Percentiles rank a stretch among this genome's conserved stretches.
Evolutionary conservation across 1,140 invertebrate genomes (phyloP).

Genomic region (Macrotrachela quadricornifera): DNA sequence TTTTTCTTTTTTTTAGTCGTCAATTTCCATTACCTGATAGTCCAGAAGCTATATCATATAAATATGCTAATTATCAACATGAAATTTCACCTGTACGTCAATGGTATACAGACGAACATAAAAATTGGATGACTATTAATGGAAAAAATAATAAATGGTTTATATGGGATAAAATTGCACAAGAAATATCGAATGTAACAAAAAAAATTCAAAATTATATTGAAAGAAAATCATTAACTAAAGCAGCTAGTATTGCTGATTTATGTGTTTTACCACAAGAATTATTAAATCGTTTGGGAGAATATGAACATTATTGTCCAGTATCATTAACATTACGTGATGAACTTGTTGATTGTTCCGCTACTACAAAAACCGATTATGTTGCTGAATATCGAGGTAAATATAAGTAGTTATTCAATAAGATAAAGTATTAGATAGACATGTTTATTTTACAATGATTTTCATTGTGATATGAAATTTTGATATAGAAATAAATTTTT

Average conservation of each 20-base stretch:
- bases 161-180: slow-evolving; percentile 21
- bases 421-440: no score
- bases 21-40: slow-evolving; percentile 22
- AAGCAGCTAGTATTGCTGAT: slow-evolving; percentile 22
- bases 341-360: slow-evolving; percentile 27
- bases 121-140: slow-evolving; percentile 19
- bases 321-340: slow-evolving; percentile 21
- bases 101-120: slow-evolving; percentile 25
- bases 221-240: neutral
- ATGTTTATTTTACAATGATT: no score
- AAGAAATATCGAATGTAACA: slow-evolving; percentile 15
- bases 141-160: slow-evolving; percentile 26
- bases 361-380: slow-evolving; percentile 16
- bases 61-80: slow-evolving; percentile 18
- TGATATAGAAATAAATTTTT: neutral
- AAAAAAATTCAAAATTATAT: slow-evolving; percentile 17
- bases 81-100: slow-evolving; percentile 16
- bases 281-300: slow-evolving; percentile 23
- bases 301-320: slow-evolving; percentile 29
- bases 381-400: slow-evolving; percentile 29
- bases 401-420: neutral
- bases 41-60: slow-evolving; percentile 22
- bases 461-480: neutral
- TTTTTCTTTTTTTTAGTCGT: slow-evolving; percentile 11
- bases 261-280: slow-evolving; percentile 29